phyloP scores from a whole-genome alignment of 2,113 vertebrate species.

The Camelus bactrianus region DNA sequence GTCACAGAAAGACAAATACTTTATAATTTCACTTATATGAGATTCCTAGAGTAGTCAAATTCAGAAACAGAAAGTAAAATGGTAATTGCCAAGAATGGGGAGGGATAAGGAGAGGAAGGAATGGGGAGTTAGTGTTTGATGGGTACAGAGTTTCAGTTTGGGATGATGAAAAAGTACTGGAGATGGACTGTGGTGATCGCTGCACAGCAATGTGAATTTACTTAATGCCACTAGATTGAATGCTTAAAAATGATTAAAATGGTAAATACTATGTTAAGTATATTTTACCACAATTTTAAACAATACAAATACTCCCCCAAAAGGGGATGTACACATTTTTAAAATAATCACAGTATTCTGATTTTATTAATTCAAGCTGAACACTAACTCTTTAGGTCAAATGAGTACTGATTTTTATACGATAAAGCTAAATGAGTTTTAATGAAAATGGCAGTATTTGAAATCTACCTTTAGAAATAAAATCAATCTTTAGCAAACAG shows the following conservation, averaged over 20 bases:
- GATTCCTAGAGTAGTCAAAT: not conserved
- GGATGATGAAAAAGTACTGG: not conserved
- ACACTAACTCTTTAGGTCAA: not conserved
- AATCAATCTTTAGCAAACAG: conserved; percentile 2
- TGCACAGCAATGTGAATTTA: not conserved
- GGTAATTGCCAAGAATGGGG: not conserved
- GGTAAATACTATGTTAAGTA: not conserved
- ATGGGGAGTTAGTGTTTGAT: not conserved
- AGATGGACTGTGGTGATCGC: not conserved
- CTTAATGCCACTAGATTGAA: not conserved
- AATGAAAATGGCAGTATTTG: not conserved
- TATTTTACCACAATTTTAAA: conserved; percentile 19
- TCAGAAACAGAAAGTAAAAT: not conserved
- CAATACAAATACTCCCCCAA: not conserved
- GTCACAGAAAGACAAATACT: not conserved
- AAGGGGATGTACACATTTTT: not conserved
- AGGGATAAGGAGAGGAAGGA: not conserved
- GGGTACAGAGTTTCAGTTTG: not conserved
- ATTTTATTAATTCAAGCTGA: not conserved
- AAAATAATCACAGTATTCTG: not conserved
- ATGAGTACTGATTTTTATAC: not conserved
- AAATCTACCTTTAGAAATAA: conserved; percentile 4
- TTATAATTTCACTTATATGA: not conserved
- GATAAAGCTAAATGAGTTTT: not conserved
- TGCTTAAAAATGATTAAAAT: not conserved